Evolutionary conservation across 2,888 invertebrate genomes (phyloP).

Genomic region (Minunthozetes semirufus): DNA sequence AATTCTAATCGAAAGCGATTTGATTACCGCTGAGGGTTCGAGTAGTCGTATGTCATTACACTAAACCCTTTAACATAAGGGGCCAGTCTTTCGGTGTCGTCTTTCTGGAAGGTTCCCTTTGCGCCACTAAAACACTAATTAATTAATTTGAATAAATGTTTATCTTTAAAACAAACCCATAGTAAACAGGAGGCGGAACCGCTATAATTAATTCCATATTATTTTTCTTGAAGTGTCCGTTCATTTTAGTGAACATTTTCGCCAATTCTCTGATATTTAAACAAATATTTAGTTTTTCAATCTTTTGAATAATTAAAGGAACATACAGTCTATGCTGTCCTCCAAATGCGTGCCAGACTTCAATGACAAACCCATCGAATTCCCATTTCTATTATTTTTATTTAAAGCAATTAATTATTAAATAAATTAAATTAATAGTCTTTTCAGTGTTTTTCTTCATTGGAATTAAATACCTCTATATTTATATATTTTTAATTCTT

Average conservation of each 20-base stretch:
- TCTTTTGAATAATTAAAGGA: constrained; percentile 19
- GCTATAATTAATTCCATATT: constrained; percentile 58
- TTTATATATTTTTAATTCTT: too few relatives aligned
- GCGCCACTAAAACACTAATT: constrained; percentile 35
- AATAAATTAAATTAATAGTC: not conserved
- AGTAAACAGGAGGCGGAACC: constrained; percentile 62
- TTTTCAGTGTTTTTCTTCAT: too few relatives aligned
- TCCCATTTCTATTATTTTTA: constrained; percentile 61
- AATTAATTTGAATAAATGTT: not conserved
- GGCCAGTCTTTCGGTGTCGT: constrained; percentile 69
- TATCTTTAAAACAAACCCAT: constrained; percentile 41
- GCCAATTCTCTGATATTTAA: constrained; percentile 45
- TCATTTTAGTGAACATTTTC: constrained; percentile 46
- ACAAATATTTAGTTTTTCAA: not conserved
- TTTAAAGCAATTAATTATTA: not conserved
- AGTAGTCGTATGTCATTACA: constrained; percentile 95
- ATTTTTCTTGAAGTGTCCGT: constrained; percentile 41
- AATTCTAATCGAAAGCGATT: constrained; percentile 41
- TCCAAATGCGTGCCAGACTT: constrained; percentile 68
- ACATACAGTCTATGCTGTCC: constrained; percentile 55
- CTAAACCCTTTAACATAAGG: constrained; percentile 76
- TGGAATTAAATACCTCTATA: too few relatives aligned
- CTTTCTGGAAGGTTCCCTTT: constrained; percentile 61
- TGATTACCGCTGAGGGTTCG: constrained; percentile 63
- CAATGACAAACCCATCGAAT: constrained; percentile 83